Evolutionary conservation across 2,888 invertebrate genomes (phyloP).

Genomic region (Candidula unifasciata): DNA sequence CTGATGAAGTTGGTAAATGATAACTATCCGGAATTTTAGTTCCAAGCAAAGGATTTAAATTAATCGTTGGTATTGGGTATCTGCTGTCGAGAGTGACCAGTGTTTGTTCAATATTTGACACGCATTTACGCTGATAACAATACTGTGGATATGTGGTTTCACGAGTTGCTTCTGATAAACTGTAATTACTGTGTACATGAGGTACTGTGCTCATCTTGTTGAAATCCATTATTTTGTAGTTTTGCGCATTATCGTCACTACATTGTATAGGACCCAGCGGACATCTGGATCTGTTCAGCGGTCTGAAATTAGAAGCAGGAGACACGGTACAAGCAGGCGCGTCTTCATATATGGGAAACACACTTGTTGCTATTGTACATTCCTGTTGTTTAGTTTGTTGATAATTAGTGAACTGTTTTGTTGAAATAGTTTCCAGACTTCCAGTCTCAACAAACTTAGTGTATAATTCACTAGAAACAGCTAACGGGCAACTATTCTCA

Average conservation of each 20-base stretch:
- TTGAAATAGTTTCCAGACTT: neutral
- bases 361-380: neutral
- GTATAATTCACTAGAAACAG: neutral
- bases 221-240: neutral
- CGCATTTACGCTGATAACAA: neutral
- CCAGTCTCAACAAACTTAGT: neutral
- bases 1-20: too few species aligned
- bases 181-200: neutral
- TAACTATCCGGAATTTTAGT: too few species aligned
- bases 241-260: neutral
- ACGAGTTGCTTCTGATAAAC: neutral
- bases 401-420: neutral
- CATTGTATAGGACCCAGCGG: neutral
- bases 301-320: neutral
- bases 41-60: too few species aligned
- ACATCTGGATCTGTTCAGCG: neutral
- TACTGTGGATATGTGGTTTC: neutral
- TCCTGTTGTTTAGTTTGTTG: neutral
- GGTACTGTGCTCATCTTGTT: neutral
- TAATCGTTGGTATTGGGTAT: too few species aligned
- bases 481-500: neutral
- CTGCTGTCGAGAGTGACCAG: neutral
- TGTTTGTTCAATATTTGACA: neutral
- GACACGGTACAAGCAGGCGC: neutral
- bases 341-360: neutral